Conservation (phyloP, 1,140 invertebrate species). For the Steinernema khuongi region DNA sequence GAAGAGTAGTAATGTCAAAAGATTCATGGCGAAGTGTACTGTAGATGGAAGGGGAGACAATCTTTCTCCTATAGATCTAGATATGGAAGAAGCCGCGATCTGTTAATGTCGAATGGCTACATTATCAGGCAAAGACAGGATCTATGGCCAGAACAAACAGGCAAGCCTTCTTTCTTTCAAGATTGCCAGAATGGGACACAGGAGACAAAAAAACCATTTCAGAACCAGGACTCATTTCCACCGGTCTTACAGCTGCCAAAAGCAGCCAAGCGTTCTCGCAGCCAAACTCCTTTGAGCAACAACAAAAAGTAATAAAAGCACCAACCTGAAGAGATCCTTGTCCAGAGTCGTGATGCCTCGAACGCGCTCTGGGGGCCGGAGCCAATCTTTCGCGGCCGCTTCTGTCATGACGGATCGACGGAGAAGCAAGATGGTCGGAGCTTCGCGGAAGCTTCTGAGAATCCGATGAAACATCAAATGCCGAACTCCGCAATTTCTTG, state of each 20-base stretch:
- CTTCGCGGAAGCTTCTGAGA: background rate
- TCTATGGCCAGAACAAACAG: constrained; percentile 23
- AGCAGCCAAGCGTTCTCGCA: no score
- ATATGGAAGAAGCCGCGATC: no score
- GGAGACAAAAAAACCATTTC: no score
- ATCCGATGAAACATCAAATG: background rate
- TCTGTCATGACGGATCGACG: background rate
- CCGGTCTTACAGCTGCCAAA: constrained; percentile 14
- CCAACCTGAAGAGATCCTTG: constrained; percentile 25
- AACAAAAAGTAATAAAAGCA: background rate
- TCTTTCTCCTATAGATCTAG: no score
- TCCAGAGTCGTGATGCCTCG: constrained; percentile 28
- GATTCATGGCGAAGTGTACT: background rate
- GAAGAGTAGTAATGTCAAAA: background rate
- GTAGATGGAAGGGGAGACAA: background rate
- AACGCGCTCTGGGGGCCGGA: constrained; percentile 23
- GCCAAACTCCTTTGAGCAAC: background rate
- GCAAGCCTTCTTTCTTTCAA: constrained; percentile 18
- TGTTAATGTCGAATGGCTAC: no score
- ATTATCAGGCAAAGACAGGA: no score
- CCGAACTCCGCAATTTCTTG: background rate
- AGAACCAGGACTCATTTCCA: no score
- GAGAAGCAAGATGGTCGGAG: background rate
- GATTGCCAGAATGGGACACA: constrained; percentile 12
- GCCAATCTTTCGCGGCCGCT: background rate